phyloP scores from a whole-genome alignment of 2,888 invertebrate genomes.

The Erebia aethiops region DNA sequence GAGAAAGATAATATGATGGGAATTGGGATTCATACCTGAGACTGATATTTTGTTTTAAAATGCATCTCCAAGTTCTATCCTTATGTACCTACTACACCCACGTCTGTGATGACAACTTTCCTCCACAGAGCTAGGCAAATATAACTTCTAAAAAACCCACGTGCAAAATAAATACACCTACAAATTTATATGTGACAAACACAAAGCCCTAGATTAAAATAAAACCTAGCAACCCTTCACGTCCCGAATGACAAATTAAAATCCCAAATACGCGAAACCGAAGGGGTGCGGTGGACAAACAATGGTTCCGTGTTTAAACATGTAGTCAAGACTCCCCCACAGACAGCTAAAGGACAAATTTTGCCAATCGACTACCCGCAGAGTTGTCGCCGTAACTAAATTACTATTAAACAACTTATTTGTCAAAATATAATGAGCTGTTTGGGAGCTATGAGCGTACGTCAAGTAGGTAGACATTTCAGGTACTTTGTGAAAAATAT shows the following conservation, averaged over 20 bases:
- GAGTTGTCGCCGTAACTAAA: conserved; percentile 49
- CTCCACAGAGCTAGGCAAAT: too few relatives aligned
- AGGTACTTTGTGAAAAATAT: too few relatives aligned
- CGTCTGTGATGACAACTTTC: too few relatives aligned
- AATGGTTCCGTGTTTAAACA: conserved; percentile 50
- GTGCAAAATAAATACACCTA: neutral
- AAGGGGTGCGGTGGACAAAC: conserved; percentile 48
- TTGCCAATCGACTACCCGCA: conserved; percentile 64
- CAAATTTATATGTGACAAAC: neutral
- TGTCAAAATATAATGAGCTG: neutral
- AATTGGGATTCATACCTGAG: too few relatives aligned
- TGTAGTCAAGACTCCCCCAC: conserved; percentile 39
- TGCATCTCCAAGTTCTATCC: too few relatives aligned
- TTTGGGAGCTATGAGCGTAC: neutral
- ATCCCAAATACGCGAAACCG: conserved; percentile 38
- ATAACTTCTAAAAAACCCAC: neutral
- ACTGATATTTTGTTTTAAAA: too few relatives aligned
- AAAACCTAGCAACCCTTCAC: conserved; percentile 33
- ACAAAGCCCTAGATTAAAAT: conserved; percentile 28
- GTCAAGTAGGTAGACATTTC: too few relatives aligned
- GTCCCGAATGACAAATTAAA: conserved; percentile 41
- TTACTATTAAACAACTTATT: conserved; percentile 36
- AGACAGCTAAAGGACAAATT: conserved; percentile 57
- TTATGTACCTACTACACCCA: too few relatives aligned
- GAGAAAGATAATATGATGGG: too few relatives aligned